Evolutionary conservation across 2,797 vertebrate species (phyloP), one percentile per base, ranked within the genome.

Genomic region (Austrolebias charrua): DNA sequence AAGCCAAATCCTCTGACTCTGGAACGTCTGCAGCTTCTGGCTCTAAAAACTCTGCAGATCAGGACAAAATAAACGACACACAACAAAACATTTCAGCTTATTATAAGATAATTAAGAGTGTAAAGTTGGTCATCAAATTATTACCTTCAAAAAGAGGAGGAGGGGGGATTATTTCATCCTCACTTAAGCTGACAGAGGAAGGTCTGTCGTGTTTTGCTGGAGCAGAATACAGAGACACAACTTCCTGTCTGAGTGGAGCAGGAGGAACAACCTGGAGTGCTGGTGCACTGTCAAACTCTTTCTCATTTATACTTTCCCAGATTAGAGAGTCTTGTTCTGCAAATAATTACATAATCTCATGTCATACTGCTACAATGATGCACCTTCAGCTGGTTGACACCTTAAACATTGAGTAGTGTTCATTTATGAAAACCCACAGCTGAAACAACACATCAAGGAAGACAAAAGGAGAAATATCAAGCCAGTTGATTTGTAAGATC

Each of bases 191-290:
- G 59, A 91, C 67, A 0, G 38, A 59, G 0, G 71, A 78, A 20
- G 89, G 92, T 59, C 84, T 93, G 0, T 50, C 40, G 3, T 92
- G 93, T 69, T 95, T 95, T 38, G 52, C 42, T 52, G 93, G 92
- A 55, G 93, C 66, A 6, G 81, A 71, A 52, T 84, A 90, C 55
- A 90, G 82, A 43, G 71, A 69, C 5, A 73, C 48, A 0, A 60
- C n/a, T 4, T 89, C 68, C 70, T 83, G 94, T 11, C 47, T 90
- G 55, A 74, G 86, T 7, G 85, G 90, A 75, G 84, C 82, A 43
- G 83, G 77, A 5, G 86, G 85, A 40, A 81, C 71, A 19, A 70
- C 28, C 49, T 83, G 15, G 57, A 78, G 44, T 63, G 80, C 70
- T 4, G 83, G 79, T 20, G 69, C 0, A 10, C 38, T 0, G 0